phyloP scores from a whole-genome alignment of 2,888 invertebrate species.

The Steromphala cineraria region DNA sequence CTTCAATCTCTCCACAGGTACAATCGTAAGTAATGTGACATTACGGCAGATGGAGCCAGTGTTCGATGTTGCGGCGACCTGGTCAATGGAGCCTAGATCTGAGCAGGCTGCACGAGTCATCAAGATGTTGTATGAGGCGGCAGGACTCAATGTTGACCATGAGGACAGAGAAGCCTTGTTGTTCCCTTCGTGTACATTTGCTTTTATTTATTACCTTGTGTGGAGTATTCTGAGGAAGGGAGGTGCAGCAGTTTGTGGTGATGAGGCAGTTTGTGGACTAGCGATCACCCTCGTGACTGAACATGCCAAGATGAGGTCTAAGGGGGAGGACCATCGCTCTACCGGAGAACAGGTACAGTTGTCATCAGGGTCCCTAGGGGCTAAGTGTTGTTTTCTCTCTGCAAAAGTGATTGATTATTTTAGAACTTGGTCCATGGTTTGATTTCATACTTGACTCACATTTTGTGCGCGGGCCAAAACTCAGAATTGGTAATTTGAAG shows the following conservation, averaged over 20 bases:
- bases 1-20: slow-evolving; percentile 71
- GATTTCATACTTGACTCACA: no score
- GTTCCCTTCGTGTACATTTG: slow-evolving; percentile 86
- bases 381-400: no score
- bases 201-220: slow-evolving; percentile 88
- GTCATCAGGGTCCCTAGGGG: no score
- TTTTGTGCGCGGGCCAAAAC: no score
- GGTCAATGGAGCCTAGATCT: slow-evolving; percentile 84
- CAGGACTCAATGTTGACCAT: slow-evolving; percentile 28
- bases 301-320: slow-evolving; percentile 82
- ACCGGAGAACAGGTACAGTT: slow-evolving; percentile 26
- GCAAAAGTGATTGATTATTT: no score
- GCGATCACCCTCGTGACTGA: slow-evolving; percentile 74
- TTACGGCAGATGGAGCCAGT: slow-evolving; percentile 86
- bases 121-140: slow-evolving; percentile 74
- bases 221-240: slow-evolving; percentile 70
- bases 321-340: slow-evolving; percentile 28
- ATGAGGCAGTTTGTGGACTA: slow-evolving; percentile 60
- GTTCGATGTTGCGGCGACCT: slow-evolving; percentile 85
- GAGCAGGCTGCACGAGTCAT: slow-evolving; percentile 82
- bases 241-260: slow-evolving; percentile 53
- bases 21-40: slow-evolving; percentile 83
- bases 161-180: slow-evolving; percentile 31
- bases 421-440: no score
- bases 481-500: no score